Evolutionary conservation across 2,113 vertebrate genomes (phyloP), one percentile per base, ranked within the genome.

Genomic region (Petrocephalus zakoni): DNA sequence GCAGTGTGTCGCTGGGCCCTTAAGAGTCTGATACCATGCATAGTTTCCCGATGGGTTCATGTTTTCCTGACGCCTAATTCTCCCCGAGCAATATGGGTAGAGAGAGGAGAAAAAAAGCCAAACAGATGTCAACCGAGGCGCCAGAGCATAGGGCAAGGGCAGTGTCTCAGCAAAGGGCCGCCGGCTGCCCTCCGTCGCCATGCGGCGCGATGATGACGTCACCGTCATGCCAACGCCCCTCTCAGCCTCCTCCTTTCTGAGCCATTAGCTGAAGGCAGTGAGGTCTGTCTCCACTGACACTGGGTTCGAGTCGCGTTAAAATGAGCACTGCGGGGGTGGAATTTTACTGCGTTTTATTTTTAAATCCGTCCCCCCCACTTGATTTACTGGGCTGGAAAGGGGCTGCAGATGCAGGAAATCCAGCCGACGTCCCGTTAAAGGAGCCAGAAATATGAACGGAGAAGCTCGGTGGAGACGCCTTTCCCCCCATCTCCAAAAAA

Each of bases 41-140:
- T 87, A 64, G 53, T 64, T 87, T 64, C 86, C 86, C 37, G 21
- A 87, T 47, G 86, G 56, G 37, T 46, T 87, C 84, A 86, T 21
- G n/a, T 86, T 86, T 86, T 86, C 84, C 84, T 86, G 84, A 86
- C 29, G 9, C 5, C 11, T 29, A 86, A 56, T 37, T 55, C 84
- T 86, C 84, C 51, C 52, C 15, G 17, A 86, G 84, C 52, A 15
- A 86, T 55, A 52, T 34, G 84, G 84, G 49, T 25, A 51, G 22
- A 51, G 29, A 86, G 52, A 6, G n/a, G 49, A 49, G n/a, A 83
- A 47, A 82, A 83, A 46, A 83, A 83, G 8, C 6, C 15, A 25
- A 34, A 86, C 51, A 2, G 25, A 86, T 37, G 82, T 19, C 29
- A 86, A 49, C 75, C 81, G 10, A 15, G 52, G 15, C 25, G 7